These are phyloP conservation scores for Manacus vitellinus DNA, from an alignment of 2,113 vertebrate genomes.

Conservation along the genomic window DNA sequence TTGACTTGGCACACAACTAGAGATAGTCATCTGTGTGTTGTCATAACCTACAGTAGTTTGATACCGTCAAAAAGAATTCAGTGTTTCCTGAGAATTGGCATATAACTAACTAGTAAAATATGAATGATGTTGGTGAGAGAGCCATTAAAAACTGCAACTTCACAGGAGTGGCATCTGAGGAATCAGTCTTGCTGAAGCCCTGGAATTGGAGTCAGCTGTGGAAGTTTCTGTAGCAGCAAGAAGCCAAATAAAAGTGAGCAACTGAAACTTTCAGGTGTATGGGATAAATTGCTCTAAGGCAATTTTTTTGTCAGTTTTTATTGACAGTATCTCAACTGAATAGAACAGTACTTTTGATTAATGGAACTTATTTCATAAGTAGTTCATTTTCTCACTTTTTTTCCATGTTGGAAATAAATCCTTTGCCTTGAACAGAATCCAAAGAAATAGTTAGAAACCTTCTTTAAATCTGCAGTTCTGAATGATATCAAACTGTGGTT, in stretches of 20 bases:
- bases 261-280: not conserved
- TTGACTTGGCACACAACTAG: not conserved
- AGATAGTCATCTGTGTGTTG: not conserved
- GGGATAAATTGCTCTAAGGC: not conserved
- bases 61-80: not conserved
- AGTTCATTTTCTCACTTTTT: not conserved
- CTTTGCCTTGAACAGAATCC: not conserved
- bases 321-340: not conserved
- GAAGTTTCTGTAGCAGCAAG: not conserved
- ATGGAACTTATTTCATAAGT: not conserved
- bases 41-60: not conserved
- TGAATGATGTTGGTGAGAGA: fast-evolving
- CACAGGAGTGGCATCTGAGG: not conserved
- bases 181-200: not conserved
- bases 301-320: not conserved
- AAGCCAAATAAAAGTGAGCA: not conserved
- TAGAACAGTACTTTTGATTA: not conserved
- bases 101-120: not conserved
- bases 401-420: not conserved
- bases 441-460: not conserved
- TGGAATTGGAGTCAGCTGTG: not conserved
- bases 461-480: not conserved
- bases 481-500: not conserved
- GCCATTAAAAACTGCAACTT: fast-evolving
- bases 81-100: not conserved